Evolutionary conservation across 2,888 invertebrate species (phyloP), one percentile per base, ranked within the genome.

Genomic region (Tubulanus polymorphus): DNA sequence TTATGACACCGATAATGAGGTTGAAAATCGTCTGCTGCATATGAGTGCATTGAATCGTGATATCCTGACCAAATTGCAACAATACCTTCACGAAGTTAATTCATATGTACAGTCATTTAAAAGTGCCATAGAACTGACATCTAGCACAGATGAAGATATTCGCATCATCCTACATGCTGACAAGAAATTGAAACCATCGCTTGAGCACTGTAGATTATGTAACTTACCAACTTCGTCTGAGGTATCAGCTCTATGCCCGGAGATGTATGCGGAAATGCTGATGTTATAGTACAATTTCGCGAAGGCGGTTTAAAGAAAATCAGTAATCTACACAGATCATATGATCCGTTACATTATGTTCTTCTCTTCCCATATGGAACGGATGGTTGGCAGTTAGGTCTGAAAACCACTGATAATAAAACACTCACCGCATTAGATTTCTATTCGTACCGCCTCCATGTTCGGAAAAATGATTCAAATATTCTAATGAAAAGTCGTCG

Each of bases 381-480:
- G 29, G 63, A 62, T 51, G 59, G 61, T 1, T 64, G 59, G 37
- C 50, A 55, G 29, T 48, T 60, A 0, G 12, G 30, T 15, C 15
- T 37, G 37, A 29, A 54, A 27, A 27, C 20, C 51, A 47, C 45
- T 29, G 59, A 48, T 37, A 68, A 61, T 51, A 68, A 57, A 55
- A 69, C 56, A 26, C 59, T 62, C 45, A 66, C 61, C 52, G 59
- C 60, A 59, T 73, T 63, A 61, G 49, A 63, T 29, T 57, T 50
- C 28, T 55, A 68, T 46, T 37, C 59, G 18, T 53, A 62, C 6
- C 50, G 61, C 18, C 41, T 60, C 12, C 51, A 56, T 59, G 37
- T 53, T 20, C n/a, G 60, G 25, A 18, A 32, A 1, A 48, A 18
- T 3, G 53, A 28, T 52, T 50, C 20, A 20, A 54, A 57, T 27